Evolutionary conservation across 2,113 vertebrate species (phyloP).

Genomic region (Spea bombifrons): DNA sequence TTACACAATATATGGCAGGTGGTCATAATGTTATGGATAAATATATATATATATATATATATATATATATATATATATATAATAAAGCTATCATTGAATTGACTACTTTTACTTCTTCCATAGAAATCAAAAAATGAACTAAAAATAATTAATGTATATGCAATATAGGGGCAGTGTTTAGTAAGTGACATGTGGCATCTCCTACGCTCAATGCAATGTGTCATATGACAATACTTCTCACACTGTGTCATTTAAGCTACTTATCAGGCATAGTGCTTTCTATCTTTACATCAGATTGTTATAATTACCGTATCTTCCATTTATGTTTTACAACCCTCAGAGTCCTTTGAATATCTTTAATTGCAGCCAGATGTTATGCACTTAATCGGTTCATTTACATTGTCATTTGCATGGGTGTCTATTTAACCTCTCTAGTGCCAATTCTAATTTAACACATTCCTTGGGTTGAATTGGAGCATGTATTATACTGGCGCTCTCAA

Average conservation of each 20-base stretch:
- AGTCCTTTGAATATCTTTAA: conserved; percentile 24
- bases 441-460: too few relatives aligned
- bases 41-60: too few relatives aligned
- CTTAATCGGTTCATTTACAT: conserved; percentile 7
- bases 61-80: too few relatives aligned
- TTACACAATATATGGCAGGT: too few relatives aligned
- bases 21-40: too few relatives aligned
- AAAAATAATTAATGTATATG: neutral
- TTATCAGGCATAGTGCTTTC: conserved; percentile 3
- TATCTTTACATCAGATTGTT: conserved; percentile 25
- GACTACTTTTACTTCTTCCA: too few relatives aligned
- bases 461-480: too few relatives aligned
- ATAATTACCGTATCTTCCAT: conserved; percentile 16
- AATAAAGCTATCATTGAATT: too few relatives aligned
- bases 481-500: too few relatives aligned
- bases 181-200: neutral
- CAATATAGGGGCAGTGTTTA: neutral
- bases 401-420: neutral
- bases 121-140: neutral
- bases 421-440: neutral
- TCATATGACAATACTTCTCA: neutral
- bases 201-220: neutral
- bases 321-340: conserved; percentile 38
- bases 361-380: conserved; percentile 29
- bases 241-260: neutral